phyloP scores from a whole-genome alignment of 1,140 invertebrate genomes.

The Drosophila kurseongensis region DNA sequence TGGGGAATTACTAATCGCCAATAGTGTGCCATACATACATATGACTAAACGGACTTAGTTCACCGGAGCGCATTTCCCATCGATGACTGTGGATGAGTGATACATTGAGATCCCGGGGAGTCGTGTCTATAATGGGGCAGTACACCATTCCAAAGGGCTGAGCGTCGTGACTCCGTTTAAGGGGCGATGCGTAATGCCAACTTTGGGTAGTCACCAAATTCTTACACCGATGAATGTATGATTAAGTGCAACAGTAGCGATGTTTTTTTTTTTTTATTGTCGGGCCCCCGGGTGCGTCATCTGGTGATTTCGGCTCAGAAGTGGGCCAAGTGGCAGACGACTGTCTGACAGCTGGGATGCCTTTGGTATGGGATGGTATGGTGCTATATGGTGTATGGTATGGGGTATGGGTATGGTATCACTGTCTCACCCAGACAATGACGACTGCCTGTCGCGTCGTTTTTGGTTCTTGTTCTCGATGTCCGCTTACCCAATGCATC shows the following conservation, averaged over 20 bases:
- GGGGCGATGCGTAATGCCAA: constrained; percentile 72
- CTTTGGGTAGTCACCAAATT: constrained; percentile 61
- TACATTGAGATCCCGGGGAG: constrained; percentile 16
- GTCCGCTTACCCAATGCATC: constrained; percentile 40
- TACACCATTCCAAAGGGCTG: constrained; percentile 48
- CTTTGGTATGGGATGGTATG: constrained; percentile 32
- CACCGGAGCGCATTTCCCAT: constrained; percentile 33
- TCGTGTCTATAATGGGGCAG: constrained; percentile 60
- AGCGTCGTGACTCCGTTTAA: constrained; percentile 75
- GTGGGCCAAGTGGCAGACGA: constrained; percentile 72
- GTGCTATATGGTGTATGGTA: constrained; percentile 16
- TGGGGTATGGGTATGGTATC: neutral
- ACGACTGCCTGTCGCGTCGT: constrained; percentile 29
- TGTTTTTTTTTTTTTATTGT: constrained; percentile 42
- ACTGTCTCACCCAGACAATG: constrained; percentile 12
- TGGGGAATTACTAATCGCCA: constrained; percentile 40
- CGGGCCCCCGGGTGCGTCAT: constrained; percentile 61
- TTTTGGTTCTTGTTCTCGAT: constrained; percentile 30
- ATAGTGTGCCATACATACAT: constrained; percentile 16
- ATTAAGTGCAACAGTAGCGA: constrained; percentile 75
- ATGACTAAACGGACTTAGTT: constrained; percentile 38
- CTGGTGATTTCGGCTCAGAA: constrained; percentile 57
- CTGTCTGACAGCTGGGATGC: constrained; percentile 53
- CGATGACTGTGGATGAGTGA: constrained; percentile 72
- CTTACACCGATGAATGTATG: constrained; percentile 39